A percentile compares a stretch with the other conserved stretches of the same genome.
Conservation (phyloP, 1,140 invertebrate genomes). For the Saccostrea cuccullata region DNA sequence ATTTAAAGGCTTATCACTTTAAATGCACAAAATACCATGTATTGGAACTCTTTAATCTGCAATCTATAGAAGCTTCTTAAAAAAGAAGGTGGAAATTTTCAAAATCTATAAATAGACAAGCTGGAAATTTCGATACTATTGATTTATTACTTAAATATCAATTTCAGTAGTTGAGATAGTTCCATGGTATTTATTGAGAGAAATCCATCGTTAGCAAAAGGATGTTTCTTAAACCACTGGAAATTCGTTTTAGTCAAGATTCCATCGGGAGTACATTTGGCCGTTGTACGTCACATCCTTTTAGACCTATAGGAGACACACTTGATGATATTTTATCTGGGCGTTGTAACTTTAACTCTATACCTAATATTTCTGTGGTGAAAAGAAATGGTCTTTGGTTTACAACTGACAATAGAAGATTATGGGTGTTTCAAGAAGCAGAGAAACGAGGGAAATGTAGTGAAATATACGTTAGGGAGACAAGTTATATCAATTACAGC, state of each 20-base stretch:
- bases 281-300: not conserved
- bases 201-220: not conserved
- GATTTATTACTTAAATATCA: no score
- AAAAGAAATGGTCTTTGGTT: constrained; percentile 43
- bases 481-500: not conserved
- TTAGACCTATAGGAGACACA: constrained; percentile 20
- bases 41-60: no score
- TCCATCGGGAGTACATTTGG: constrained; percentile 42
- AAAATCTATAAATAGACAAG: no score
- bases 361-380: constrained; percentile 39
- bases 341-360: not conserved
- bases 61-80: no score
- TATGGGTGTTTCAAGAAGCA: no score
- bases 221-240: constrained; percentile 44
- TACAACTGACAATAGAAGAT: constrained; percentile 48
- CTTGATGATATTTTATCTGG: constrained; percentile 43
- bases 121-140: no score
- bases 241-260: constrained; percentile 51
- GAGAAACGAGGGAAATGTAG: no score
- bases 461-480: constrained; percentile 32
- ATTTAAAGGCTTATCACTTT: no score
- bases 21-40: no score
- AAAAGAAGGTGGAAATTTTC: no score
- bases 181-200: no score
- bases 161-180: no score